Evolutionary conservation across 2,888 invertebrate species (phyloP).

Genomic region (Aleiodes leptofemur): DNA sequence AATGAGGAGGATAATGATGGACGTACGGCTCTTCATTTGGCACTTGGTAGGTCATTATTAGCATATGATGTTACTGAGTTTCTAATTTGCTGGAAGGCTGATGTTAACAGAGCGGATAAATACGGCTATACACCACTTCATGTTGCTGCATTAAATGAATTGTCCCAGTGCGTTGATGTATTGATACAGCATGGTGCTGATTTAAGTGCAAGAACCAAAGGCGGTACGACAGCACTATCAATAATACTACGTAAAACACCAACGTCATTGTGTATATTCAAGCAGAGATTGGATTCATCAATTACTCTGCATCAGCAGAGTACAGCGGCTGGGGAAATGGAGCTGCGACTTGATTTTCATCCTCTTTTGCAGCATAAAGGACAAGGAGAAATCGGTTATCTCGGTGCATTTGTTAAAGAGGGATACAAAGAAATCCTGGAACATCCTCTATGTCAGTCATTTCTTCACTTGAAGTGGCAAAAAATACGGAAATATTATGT

Average conservation of each 20-base stretch:
- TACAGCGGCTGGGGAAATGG: constrained; percentile 86
- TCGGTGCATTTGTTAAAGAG: constrained; percentile 91
- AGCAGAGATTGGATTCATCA: constrained; percentile 88
- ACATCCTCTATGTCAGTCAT: constrained; percentile 92
- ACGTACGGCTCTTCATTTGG: constrained; percentile 88
- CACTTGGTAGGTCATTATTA: constrained; percentile 88
- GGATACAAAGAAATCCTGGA: constrained; percentile 91
- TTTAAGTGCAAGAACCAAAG: constrained; percentile 91
- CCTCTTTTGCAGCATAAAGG: constrained; percentile 89
- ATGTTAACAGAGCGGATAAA: constrained; percentile 89
- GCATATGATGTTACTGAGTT: constrained; percentile 89
- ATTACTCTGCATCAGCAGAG: constrained; percentile 87
- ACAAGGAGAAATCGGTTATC: constrained; percentile 89
- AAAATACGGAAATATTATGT: constrained; percentile 93
- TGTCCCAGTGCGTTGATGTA: constrained; percentile 90
- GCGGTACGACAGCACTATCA: constrained; percentile 90
- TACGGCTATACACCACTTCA: constrained; percentile 92
- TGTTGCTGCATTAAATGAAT: constrained; percentile 89
- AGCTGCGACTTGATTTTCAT: constrained; percentile 88
- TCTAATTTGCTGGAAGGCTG: constrained; percentile 86
- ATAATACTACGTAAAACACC: constrained; percentile 92
- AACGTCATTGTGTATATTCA: constrained; percentile 88
- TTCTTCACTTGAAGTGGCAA: constrained; percentile 92
- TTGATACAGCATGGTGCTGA: constrained; percentile 91
- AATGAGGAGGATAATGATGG: constrained; percentile 89